Conservation (phyloP, 1,140 invertebrate genomes). For the Streblospio benedicti region DNA sequence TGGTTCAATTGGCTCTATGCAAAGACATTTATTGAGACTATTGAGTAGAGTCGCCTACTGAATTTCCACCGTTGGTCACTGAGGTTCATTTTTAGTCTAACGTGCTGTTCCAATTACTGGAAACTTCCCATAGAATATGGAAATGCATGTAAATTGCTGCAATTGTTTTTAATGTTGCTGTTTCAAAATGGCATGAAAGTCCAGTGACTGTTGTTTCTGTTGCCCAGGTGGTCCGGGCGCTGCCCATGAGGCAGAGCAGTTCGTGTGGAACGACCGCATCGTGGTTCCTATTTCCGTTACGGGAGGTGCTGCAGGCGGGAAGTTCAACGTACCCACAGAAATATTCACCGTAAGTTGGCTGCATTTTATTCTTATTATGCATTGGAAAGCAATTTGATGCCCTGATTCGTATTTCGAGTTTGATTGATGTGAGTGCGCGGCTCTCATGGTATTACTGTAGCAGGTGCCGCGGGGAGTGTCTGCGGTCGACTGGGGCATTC, state of each 20-base stretch:
- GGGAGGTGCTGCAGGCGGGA: conserved; percentile 39
- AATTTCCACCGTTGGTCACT: too few relatives aligned
- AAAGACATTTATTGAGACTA: too few relatives aligned
- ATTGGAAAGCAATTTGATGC: neutral
- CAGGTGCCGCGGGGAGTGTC: conserved; percentile 36
- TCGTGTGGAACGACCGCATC: conserved; percentile 45
- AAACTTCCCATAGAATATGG: too few relatives aligned
- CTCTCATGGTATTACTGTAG: neutral
- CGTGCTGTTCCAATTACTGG: too few relatives aligned
- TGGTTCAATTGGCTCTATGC: too few relatives aligned
- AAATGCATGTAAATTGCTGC: too few relatives aligned
- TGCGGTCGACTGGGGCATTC: conserved; percentile 31
- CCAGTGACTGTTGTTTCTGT: too few relatives aligned
- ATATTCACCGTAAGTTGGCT: conserved; percentile 35
- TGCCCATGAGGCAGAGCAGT: conserved; percentile 43
- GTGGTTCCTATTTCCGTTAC: conserved; percentile 41
- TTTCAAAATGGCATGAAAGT: too few relatives aligned
- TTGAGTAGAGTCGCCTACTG: too few relatives aligned
- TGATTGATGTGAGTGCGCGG: neutral
- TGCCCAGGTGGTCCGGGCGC: conserved; percentile 36
- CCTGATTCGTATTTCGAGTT: neutral
- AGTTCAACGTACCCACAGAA: conserved; percentile 37
- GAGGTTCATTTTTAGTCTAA: too few relatives aligned
- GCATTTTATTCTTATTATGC: neutral
- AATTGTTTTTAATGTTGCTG: too few relatives aligned